A percentile compares a stretch with the other conserved stretches of the same genome.
Conservation (phyloP, 2,797 vertebrate species). For the Halcyon smyrnensis region DNA sequence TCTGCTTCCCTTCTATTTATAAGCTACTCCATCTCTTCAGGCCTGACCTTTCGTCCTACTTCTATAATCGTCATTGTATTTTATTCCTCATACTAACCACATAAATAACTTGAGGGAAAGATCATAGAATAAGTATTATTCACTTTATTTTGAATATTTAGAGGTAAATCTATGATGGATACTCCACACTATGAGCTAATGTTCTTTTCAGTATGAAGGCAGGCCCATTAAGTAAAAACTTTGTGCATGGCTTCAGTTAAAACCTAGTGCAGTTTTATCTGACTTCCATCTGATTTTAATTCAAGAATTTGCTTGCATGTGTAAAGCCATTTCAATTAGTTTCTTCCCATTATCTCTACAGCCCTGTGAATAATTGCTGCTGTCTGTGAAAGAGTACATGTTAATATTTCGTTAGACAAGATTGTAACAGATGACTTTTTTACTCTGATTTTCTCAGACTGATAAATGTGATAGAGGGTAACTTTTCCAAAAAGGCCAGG, state of each 20-base stretch:
- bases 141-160: background rate
- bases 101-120: background rate
- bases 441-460: slow-evolving; percentile 23
- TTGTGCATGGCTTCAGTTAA: background rate
- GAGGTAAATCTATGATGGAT: background rate
- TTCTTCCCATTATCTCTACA: slow-evolving; percentile 36
- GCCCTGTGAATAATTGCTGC: slow-evolving; percentile 13
- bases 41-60: background rate
- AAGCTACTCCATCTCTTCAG: background rate
- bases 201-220: background rate
- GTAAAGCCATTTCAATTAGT: slow-evolving; percentile 36
- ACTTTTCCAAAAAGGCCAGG: slow-evolving; percentile 18
- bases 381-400: background rate
- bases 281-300: slow-evolving; percentile 46
- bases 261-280: background rate
- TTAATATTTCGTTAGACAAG: slow-evolving; percentile 48
- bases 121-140: background rate
- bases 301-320: slow-evolving; percentile 14
- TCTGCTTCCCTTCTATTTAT: background rate
- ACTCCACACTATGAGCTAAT: background rate
- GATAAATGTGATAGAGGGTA: slow-evolving; percentile 7
- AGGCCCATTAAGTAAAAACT: background rate
- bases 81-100: background rate
- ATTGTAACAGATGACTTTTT: slow-evolving; percentile 36
- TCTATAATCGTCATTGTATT: background rate